Evolutionary conservation across 1,140 invertebrate genomes (phyloP).

Genomic region (Scylla paramamosain): DNA sequence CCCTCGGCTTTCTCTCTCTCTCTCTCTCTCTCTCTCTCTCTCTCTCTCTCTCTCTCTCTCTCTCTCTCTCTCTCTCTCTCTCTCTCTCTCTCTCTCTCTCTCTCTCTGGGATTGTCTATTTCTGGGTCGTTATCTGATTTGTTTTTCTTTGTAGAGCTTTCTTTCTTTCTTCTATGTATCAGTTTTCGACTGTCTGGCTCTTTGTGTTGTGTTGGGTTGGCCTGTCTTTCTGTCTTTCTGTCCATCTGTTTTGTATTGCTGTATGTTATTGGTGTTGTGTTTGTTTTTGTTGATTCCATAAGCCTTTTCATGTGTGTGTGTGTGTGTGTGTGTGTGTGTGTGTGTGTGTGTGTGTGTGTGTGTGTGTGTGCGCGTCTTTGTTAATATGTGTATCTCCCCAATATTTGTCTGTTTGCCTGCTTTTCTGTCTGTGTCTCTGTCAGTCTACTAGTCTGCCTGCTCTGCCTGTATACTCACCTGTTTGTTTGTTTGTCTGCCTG

Average conservation of each 20-base stretch:
- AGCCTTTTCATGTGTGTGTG: no score
- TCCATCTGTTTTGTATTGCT: neutral
- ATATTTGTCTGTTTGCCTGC: neutral
- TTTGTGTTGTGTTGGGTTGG: neutral
- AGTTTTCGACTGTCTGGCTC: neutral
- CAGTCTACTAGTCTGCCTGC: neutral
- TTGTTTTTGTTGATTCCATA: no score
- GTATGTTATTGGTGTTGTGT: no score
- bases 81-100: neutral
- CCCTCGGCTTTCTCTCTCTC: constrained; percentile 10
- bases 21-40: constrained; percentile 20
- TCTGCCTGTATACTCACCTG: neutral
- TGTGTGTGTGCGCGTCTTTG: no score
- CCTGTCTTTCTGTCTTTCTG: neutral
- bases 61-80: neutral
- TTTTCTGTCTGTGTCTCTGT: neutral
- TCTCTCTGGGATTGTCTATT: neutral
- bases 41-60: neutral
- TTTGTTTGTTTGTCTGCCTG: neutral
- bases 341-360: no score
- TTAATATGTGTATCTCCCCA: no score
- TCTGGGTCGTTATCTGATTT: neutral
- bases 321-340: no score
- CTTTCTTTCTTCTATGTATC: neutral
- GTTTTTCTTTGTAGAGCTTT: neutral